A percentile compares a stretch with the other conserved stretches of the same genome.
Evolutionary conservation across 2,113 vertebrate genomes (phyloP).

Genomic region (Equus przewalskii): DNA sequence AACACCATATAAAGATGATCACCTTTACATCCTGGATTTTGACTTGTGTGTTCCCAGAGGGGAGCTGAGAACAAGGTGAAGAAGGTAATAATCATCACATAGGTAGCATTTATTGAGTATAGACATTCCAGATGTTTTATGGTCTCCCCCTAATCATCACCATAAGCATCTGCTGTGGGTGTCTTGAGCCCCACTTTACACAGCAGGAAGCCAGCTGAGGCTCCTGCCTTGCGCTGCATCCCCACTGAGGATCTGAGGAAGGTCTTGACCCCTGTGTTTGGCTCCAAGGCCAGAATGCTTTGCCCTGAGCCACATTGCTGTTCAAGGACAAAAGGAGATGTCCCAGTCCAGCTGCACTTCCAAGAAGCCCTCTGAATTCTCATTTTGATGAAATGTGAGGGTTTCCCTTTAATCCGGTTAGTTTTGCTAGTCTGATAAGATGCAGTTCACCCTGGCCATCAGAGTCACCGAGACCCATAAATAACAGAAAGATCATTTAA

Average conservation of each 20-base stretch:
- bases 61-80: not conserved
- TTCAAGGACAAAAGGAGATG: constrained; percentile 24
- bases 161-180: accelerated
- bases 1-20: not conserved
- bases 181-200: not conserved
- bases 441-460: constrained; percentile 44
- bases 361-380: not conserved
- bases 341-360: not conserved
- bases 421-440: constrained; percentile 75
- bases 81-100: not conserved
- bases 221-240: too few species aligned
- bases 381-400: not conserved
- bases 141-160: not conserved
- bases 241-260: not conserved
- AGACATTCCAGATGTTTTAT: not conserved
- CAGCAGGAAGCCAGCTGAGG: not conserved
- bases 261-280: not conserved
- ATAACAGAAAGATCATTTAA: constrained; percentile 79
- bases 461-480: constrained; percentile 65
- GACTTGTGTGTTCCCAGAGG: not conserved
- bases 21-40: not conserved
- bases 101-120: not conserved
- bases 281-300: not conserved
- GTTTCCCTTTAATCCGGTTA: constrained; percentile 36
- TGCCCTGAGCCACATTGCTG: not conserved